phyloP scores from a whole-genome alignment of 2,888 invertebrate species.

The Ptilodon capucinus region DNA sequence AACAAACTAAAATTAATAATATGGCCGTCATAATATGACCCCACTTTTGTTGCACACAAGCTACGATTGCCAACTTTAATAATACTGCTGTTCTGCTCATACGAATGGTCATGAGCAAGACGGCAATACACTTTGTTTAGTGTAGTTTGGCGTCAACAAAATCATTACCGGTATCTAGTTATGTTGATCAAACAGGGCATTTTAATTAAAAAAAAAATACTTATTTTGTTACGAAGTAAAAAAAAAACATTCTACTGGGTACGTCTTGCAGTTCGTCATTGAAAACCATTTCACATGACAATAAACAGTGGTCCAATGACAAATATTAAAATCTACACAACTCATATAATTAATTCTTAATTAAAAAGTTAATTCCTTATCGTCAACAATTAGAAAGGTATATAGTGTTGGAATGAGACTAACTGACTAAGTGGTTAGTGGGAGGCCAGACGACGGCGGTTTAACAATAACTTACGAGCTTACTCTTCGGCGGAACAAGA shows the following conservation, averaged over 20 bases:
- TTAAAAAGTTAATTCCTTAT: slow-evolving; percentile 28
- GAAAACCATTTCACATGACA: not conserved
- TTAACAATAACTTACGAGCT: not conserved
- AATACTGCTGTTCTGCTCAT: too few species aligned
- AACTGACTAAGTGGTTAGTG: slow-evolving; percentile 23
- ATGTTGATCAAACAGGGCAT: too few species aligned
- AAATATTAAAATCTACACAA: slow-evolving; percentile 4
- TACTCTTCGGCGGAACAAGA: not conserved
- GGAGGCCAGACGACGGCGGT: slow-evolving; percentile 19
- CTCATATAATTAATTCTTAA: slow-evolving; percentile 39
- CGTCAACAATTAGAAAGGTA: slow-evolving; percentile 36
- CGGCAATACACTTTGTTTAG: too few species aligned
- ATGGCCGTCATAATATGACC: slow-evolving; percentile 66
- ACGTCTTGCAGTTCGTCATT: too few species aligned
- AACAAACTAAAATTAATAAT: slow-evolving; percentile 57
- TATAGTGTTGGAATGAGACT: slow-evolving; percentile 52
- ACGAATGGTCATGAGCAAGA: too few species aligned
- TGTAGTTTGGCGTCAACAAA: too few species aligned
- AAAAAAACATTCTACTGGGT: too few species aligned
- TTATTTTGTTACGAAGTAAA: too few species aligned
- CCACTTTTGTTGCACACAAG: too few species aligned
- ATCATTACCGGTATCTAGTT: too few species aligned
- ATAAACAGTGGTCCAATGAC: not conserved
- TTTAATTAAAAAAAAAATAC: too few species aligned
- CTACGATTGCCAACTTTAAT: too few species aligned